Conservation (phyloP, 92 coral and sea anemone species). For the Ricordea florida region DNA sequence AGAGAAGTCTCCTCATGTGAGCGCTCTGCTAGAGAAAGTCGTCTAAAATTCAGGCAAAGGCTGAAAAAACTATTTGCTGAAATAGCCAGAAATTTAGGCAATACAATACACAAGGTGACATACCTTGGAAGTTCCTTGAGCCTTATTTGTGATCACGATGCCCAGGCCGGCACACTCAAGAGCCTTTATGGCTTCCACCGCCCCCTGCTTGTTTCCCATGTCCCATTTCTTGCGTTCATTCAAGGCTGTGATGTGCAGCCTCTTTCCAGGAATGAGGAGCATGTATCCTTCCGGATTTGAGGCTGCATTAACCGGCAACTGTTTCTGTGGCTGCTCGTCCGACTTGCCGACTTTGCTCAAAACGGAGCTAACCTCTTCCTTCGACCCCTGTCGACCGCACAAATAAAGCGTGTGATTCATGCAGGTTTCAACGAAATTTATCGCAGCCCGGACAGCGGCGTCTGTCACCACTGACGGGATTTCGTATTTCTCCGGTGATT, state of each 20-base stretch:
- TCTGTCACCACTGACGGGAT: neutral
- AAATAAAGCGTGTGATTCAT: neutral
- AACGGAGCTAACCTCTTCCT: neutral
- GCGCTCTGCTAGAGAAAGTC: too few species aligned
- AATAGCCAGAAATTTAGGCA: too few species aligned
- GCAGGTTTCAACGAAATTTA: neutral
- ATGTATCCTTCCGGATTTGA: neutral
- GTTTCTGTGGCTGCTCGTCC: neutral
- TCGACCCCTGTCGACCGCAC: neutral
- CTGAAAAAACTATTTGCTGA: too few species aligned
- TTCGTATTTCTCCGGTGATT: too few species aligned
- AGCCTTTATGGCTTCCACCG: neutral
- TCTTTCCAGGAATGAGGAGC: constrained; percentile 1
- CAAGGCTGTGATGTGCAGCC: neutral
- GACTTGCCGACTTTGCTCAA: neutral
- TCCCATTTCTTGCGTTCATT: constrained; percentile 1
- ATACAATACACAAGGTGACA: neutral
- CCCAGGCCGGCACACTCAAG: neutral
- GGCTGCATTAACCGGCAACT: neutral
- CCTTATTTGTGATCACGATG: neutral
- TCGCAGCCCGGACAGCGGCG: neutral
- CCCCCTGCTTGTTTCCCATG: constrained; percentile 7
- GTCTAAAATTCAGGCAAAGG: too few species aligned
- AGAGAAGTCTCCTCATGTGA: too few species aligned
- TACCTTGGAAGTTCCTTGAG: neutral